A percentile compares a stretch with the other conserved stretches of the same genome.
phyloP scores from a whole-genome alignment of 1,140 invertebrate species.

The Ylistrum balloti region DNA sequence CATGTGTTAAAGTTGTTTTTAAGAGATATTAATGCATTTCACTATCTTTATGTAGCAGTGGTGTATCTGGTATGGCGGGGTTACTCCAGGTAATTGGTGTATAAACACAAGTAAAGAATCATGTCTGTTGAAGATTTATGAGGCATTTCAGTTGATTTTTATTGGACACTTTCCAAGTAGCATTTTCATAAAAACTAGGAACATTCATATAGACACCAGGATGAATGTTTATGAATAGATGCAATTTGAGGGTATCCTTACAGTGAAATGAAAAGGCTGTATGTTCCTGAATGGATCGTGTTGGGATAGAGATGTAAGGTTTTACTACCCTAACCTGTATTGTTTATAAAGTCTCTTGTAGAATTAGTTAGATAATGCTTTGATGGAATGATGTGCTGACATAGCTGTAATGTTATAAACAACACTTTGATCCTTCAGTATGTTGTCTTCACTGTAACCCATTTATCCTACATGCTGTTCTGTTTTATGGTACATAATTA shows the following conservation, averaged over 20 bases:
- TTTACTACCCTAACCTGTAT: not conserved
- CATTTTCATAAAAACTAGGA: not conserved
- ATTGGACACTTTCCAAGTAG: slow-evolving; percentile 18
- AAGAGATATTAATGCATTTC: too few relatives aligned
- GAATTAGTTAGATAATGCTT: not conserved
- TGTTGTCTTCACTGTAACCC: too few relatives aligned
- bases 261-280: too few relatives aligned
- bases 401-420: not conserved
- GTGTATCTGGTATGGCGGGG: not conserved
- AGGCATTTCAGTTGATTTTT: not conserved
- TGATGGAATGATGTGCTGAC: not conserved
- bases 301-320: too few relatives aligned
- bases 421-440: not conserved
- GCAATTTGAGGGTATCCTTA: not conserved
- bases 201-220: not conserved
- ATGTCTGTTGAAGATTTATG: slow-evolving; percentile 8
- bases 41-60: not conserved
- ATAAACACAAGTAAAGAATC: not conserved
- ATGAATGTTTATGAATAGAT: not conserved
- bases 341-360: not conserved
- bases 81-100: slow-evolving; percentile 6
- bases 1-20: too few relatives aligned
- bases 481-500: not conserved
- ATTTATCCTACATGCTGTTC: too few relatives aligned
- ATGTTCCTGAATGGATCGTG: too few relatives aligned